phyloP scores from a whole-genome alignment of 1,140 invertebrate genomes.

The Parapsyche elsis region DNA sequence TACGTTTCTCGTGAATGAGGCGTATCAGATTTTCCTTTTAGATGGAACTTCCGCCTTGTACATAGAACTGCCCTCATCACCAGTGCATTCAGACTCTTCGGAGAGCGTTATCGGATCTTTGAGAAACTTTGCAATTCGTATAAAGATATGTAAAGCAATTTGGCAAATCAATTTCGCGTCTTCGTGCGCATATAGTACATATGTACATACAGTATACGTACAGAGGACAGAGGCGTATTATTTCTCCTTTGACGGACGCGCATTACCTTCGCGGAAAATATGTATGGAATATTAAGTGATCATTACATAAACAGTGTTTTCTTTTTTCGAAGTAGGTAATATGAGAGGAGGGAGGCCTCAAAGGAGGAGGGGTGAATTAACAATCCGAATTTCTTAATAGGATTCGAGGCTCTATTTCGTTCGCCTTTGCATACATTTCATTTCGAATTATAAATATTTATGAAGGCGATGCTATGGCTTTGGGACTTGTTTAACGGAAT shows the following conservation, averaged over 20 bases:
- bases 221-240: not conserved
- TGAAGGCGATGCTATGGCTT: constrained; percentile 17
- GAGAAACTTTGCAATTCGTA: not conserved
- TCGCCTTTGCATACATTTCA: constrained; percentile 31
- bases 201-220: too few relatives aligned
- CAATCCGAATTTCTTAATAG: constrained; percentile 6
- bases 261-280: too few relatives aligned
- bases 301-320: too few relatives aligned
- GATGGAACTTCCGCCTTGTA: too few relatives aligned
- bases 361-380: not conserved
- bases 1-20: too few relatives aligned
- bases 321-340: too few relatives aligned
- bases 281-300: too few relatives aligned
- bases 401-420: constrained; percentile 1
- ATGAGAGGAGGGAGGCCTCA: not conserved
- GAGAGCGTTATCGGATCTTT: too few relatives aligned
- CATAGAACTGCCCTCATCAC: too few relatives aligned
- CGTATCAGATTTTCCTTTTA: too few relatives aligned
- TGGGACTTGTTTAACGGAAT: constrained; percentile 12
- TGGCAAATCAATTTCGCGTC: not conserved
- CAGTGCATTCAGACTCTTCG: too few relatives aligned
- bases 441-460: constrained; percentile 26
- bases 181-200: not conserved
- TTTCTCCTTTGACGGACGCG: not conserved
- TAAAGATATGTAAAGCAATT: constrained; percentile 6